Evolutionary conservation across 1,140 invertebrate species (phyloP), one percentile per base, ranked within the genome.

Genomic region (Eubasilissa regina): DNA sequence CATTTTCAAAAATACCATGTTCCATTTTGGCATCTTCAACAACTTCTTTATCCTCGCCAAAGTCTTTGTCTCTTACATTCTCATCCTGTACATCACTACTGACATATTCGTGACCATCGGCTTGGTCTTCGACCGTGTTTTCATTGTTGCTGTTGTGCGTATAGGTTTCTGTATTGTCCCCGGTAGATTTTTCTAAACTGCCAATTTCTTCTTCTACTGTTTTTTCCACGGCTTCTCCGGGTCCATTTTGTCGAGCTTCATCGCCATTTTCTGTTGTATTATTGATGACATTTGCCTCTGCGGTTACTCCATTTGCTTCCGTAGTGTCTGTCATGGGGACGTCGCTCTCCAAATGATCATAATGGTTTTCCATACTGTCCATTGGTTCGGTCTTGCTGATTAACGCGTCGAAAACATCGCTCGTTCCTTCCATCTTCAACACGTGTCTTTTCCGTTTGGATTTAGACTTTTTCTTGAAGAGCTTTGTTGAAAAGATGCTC

Each of bases 401-500:
- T 15, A 75, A 58, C 12, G 73, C 21, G 25, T 75, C 73, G 53
- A 56, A 75, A 15, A 25, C 35, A 10, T n/a, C 19, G 6, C 25
- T 35, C 9, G 15, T 35, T 4, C 55, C 11, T 3, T 17, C 35
- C 44, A 44, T n/a, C 0, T 66, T 68, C 51, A 60, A 12, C 43
- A 55, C 74, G 0, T 47, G 51, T 25, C 48, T 75, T 19, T 56
- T 72, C 73, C 66, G 79, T 25, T 82, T 82, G 11, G 19, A 15
- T 51, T 58, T 64, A 6, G 19, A 43, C 56, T 80, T 81, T 21
- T 62, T 77, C 48, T 80, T 80, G 35, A 83, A 72, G 64, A 78
- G 56, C 60, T 77, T 83, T 13, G 68, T 64, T 17, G 79, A 81
- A 70, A 83, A 83, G 55, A 83, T 83, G 13, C 76, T 62, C 15